A percentile compares a stretch with the other conserved stretches of the same genome.
Conservation (phyloP, 2,888 invertebrate genomes). For the Bombylius discolor region DNA sequence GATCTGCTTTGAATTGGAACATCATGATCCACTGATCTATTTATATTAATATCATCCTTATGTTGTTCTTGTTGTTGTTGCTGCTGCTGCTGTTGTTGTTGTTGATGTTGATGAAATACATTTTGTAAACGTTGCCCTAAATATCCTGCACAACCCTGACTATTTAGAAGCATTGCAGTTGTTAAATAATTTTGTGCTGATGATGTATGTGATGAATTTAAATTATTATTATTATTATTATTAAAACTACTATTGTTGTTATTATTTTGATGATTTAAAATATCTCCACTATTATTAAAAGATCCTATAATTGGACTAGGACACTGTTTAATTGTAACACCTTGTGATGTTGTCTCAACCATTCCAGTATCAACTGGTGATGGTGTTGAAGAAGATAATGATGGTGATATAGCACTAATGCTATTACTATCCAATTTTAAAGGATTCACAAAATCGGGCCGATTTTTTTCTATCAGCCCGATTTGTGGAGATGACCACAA, state of each 20-base stretch:
- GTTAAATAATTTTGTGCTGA: slow-evolving; percentile 24
- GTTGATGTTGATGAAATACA: slow-evolving; percentile 26
- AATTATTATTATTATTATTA: background rate
- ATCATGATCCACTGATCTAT: background rate
- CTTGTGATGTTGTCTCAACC: slow-evolving; percentile 17
- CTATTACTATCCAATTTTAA: slow-evolving; percentile 26
- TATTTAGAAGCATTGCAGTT: slow-evolving; percentile 35
- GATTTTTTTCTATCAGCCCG: slow-evolving; percentile 26
- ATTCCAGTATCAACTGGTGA: slow-evolving; percentile 16
- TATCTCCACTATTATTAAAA: too few relatives aligned
- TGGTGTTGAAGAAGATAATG: slow-evolving; percentile 23
- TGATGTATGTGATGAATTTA: background rate
- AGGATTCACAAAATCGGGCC: slow-evolving; percentile 23
- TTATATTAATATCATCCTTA: slow-evolving; percentile 9
- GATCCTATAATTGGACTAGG: slow-evolving; percentile 1
- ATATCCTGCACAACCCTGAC: slow-evolving; percentile 26
- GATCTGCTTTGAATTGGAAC: slow-evolving; percentile 7
- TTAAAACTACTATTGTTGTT: background rate
- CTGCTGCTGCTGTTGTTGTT: slow-evolving; percentile 19
- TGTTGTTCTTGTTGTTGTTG: slow-evolving; percentile 28
- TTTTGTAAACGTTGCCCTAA: slow-evolving; percentile 25
- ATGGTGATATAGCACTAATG: slow-evolving; percentile 24
- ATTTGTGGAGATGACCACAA: slow-evolving; percentile 35
- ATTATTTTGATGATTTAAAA: background rate
- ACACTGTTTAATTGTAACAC: slow-evolving; percentile 5